Percentiles rank a stretch among this genome's conserved stretches.
Conservation (phyloP, 2,888 invertebrate genomes). For the Flexamia atlantica region DNA sequence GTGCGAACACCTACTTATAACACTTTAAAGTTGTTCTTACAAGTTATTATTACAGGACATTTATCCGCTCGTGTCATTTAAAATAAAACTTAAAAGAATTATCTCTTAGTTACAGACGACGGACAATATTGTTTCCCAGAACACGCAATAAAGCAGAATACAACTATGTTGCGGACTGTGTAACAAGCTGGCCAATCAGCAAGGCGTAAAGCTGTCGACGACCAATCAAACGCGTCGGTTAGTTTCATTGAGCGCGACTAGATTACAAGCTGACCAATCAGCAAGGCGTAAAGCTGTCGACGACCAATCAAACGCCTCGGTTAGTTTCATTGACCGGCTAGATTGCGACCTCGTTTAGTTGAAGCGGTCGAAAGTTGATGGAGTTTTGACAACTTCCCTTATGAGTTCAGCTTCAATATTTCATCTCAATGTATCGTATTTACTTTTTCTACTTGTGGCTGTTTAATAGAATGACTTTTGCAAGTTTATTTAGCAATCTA, state of each 20-base stretch:
- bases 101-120: too few relatives aligned
- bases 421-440: not conserved
- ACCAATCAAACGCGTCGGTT: slow-evolving; percentile 27
- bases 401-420: not conserved
- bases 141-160: not conserved
- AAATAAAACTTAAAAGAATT: too few relatives aligned
- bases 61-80: too few relatives aligned
- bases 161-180: not conserved
- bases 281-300: slow-evolving; percentile 17
- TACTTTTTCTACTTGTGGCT: too few relatives aligned
- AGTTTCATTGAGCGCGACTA: slow-evolving; percentile 15
- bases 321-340: slow-evolving; percentile 12
- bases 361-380: not conserved
- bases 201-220: slow-evolving; percentile 17
- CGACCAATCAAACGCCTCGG: slow-evolving; percentile 20
- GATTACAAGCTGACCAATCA: slow-evolving; percentile 3
- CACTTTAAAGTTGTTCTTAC: too few relatives aligned
- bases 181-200: slow-evolving; percentile 8
- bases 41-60: too few relatives aligned
- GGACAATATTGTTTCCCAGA: too few relatives aligned
- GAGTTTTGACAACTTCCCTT: not conserved
- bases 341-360: slow-evolving; percentile 10
- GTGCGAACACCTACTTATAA: too few relatives aligned
- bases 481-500: too few relatives aligned
- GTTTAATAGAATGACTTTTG: too few relatives aligned